Evolutionary conservation across 1,140 invertebrate genomes (phyloP).

Genomic region (Armadillidium nasatum): DNA sequence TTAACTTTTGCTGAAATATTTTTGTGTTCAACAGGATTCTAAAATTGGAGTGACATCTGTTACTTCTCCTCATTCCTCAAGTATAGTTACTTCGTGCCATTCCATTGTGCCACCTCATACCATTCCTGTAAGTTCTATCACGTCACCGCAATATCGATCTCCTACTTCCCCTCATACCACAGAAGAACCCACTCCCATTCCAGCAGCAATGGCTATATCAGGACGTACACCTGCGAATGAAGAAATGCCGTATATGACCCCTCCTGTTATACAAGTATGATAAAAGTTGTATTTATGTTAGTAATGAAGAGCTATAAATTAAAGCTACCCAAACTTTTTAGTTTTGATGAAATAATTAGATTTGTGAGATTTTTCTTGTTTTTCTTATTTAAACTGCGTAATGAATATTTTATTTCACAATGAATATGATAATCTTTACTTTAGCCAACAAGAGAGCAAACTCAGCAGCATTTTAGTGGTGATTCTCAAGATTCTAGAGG

Average conservation of each 20-base stretch:
- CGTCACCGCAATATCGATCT: conserved; percentile 35
- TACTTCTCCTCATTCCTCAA: not conserved
- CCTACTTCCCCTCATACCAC: conserved; percentile 24
- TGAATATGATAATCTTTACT: no score
- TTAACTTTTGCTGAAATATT: conserved; percentile 22
- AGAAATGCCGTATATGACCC: conserved; percentile 83
- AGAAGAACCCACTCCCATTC: conserved; percentile 45
- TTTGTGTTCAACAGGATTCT: conserved; percentile 35
- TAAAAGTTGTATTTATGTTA: not conserved
- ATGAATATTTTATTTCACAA: no score
- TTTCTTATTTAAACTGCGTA: no score
- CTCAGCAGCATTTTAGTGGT: conserved; percentile 43
- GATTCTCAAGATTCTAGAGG: conserved; percentile 72
- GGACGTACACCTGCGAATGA: conserved; percentile 77
- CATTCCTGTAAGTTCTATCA: conserved; percentile 26
- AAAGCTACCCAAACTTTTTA: no score
- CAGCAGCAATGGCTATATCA: conserved; percentile 75
- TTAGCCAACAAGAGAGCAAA: conserved; percentile 27
- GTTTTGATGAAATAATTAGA: no score
- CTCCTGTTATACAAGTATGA: conserved; percentile 57
- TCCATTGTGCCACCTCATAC: conserved; percentile 34
- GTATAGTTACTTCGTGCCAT: conserved; percentile 46
- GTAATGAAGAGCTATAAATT: no score
- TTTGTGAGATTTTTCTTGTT: no score
- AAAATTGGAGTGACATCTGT: conserved; percentile 27